Evolutionary conservation across 2,797 vertebrate genomes (phyloP), one percentile per base, ranked within the genome.

Genomic region (Selene dorsalis): DNA sequence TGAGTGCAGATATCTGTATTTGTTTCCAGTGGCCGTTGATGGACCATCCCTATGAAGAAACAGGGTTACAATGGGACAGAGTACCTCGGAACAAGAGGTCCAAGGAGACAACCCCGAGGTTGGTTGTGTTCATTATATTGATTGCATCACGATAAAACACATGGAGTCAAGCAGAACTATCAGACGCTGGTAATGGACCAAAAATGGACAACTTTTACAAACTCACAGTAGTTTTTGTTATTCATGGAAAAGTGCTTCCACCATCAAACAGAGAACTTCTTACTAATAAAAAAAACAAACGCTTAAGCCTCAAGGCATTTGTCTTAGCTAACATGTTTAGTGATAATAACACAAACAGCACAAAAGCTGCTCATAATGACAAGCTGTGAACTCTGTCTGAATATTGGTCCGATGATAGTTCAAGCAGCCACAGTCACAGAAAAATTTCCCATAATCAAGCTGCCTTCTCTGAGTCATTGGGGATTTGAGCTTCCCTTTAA

Each of bases 1-100:
- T 74, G 47, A 77, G 22, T 69, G 41, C 73, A 17, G 10, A 22
- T 79, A 35, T 35, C 32, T 79, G 57, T 88, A 64, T 88, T 53
- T 91, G 57, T 88, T 88, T 88, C 26, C 85, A 95, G 94, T 73
- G 66, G 86, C 82, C 52, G 80, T 95, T 95, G 88, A 96, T 96
- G 95, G 95, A 95, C 92, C 90, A 92, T 89, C 91, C 88, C 79
- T 93, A 94, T 93, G 91, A 93, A 92, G 92, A 92, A 87, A 89
- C 88, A 87, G 77, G 86, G 74, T 89, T 92, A 95, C 92, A 94
- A 96, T 95, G 95, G 95, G 93, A 93, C 94, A 95, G 84, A 95
- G 84, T 84, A 93, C 92, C 92, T 95, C 91, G 14, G 93, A 93
- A 84, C 90, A 93, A 86, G 93, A 93, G 93, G 93, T 92, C 91